These are phyloP conservation scores for Lasioglossum pauxillum DNA, from an alignment of 2,888 invertebrate species.

Conservation along the genomic window DNA sequence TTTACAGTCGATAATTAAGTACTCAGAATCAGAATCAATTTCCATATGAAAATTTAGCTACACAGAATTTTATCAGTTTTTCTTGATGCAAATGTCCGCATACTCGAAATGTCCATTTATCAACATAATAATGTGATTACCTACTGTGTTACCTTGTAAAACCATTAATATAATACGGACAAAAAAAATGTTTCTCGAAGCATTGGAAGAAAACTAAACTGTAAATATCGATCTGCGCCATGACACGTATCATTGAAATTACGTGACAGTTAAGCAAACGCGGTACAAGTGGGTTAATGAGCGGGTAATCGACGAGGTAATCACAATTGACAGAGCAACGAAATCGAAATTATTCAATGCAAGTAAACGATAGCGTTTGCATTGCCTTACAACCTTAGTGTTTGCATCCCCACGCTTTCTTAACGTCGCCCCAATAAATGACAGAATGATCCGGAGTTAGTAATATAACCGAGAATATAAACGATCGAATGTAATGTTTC, in stretches of 20 bases:
- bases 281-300: neutral
- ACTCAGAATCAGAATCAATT: no score
- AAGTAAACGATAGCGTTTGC: neutral
- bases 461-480: no score
- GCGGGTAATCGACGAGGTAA: neutral
- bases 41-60: no score
- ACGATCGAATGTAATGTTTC: no score
- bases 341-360: neutral
- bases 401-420: neutral
- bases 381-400: neutral
- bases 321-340: neutral
- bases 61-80: no score
- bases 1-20: neutral
- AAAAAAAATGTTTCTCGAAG: neutral
- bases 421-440: neutral
- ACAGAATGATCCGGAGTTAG: no score
- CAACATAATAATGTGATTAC: no score
- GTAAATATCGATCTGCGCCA: neutral
- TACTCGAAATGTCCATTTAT: no score
- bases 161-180: no score
- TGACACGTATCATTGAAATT: neutral
- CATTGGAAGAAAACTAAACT: neutral
- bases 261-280: neutral
- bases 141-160: no score
- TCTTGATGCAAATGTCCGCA: no score